These are phyloP conservation scores for Bembecia ichneumoniformis DNA, from an alignment of 2,888 invertebrate genomes.

Conservation along the genomic window DNA sequence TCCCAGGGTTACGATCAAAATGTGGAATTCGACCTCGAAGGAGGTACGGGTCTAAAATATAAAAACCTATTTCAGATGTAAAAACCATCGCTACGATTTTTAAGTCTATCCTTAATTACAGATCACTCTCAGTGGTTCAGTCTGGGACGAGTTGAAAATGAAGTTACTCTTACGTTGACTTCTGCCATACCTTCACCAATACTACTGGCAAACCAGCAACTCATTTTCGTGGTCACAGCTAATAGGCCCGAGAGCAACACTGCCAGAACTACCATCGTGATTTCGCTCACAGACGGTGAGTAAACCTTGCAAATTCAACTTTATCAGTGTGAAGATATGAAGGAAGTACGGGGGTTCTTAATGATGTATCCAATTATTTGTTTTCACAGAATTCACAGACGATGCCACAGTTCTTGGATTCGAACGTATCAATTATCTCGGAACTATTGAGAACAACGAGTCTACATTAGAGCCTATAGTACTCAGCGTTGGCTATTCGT, in stretches of 20 bases:
- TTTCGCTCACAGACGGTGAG: slow-evolving; percentile 10
- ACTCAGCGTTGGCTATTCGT: slow-evolving; percentile 28
- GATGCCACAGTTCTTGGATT: slow-evolving; percentile 37
- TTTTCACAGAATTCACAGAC: background rate
- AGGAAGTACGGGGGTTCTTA: too few relatives aligned
- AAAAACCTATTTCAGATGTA: too few relatives aligned
- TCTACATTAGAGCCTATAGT: slow-evolving; percentile 26
- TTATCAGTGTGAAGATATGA: too few relatives aligned
- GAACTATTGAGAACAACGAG: slow-evolving; percentile 25
- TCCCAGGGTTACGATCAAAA: slow-evolving; percentile 14
- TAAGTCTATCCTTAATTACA: slow-evolving; percentile 9
- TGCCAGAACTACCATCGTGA: slow-evolving; percentile 18
- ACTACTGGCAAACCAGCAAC: slow-evolving; percentile 18
- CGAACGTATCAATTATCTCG: slow-evolving; percentile 33
- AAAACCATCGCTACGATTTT: too few relatives aligned
- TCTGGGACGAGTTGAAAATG: slow-evolving; percentile 9
- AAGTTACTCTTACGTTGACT: slow-evolving; percentile 8
- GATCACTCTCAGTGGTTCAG: slow-evolving; percentile 23
- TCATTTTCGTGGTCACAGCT: slow-evolving; percentile 20
- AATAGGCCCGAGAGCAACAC: slow-evolving; percentile 9
- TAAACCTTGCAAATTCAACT: background rate
- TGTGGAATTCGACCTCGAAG: slow-evolving; percentile 21
- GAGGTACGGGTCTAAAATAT: slow-evolving; percentile 14
- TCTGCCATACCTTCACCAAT: slow-evolving; percentile 17
- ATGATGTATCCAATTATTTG: too few relatives aligned